Base-by-base conservation (phyloP, 2,113 vertebrate genomes). In the Chloropsis cyanopogon region DNA sequence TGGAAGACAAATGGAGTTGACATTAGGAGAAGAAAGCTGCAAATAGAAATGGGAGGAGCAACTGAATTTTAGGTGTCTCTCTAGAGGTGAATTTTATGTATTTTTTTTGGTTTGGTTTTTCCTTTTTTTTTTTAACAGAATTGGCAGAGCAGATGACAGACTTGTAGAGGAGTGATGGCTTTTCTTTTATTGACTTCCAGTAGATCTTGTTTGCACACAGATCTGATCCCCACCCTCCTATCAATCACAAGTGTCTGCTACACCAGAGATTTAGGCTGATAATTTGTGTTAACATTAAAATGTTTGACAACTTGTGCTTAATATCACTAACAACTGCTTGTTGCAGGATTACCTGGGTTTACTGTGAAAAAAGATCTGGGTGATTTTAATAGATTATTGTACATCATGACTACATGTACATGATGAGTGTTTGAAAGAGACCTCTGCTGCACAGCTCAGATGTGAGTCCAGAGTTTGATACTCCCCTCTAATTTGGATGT, bases 1-100 rank as follows among this genome's bases (percentile, higher is more conserved):
- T 79, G 66, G 83, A 92, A 96, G 86, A 96, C 64, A 95, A 93
- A 95, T 96, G 88, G 94, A 92, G 69, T 85, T 94, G 83, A 94
- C 79, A 84, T 96, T 96, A 96, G 53, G 47, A 88, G 71, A 93
- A 87, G 92, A 92, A 93, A 88, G 53, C 79, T 72, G 53, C 52
- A 79, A 89, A 95, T 80, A 92, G 72, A 85, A 96, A 94, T 52
- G 57, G 92, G 94, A 94, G 88, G 95, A 92, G 63, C 50, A 90
- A 76, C 33, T 84, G 86, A 95, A 95, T 68, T 91, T 92, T 76
- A 42, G 13, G 65, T 64, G 90, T 85, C 69, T 91, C 76, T 91
- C 54, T 50, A 25, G 70, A 35, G 84, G 78, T 69, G 18, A 53
- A 50, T 89, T 82, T 96, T 54, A 64, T 72, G 33, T 18, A 13